Evolutionary conservation across 2,888 invertebrate genomes (phyloP).

Genomic region (Chrysina gloriosa): DNA sequence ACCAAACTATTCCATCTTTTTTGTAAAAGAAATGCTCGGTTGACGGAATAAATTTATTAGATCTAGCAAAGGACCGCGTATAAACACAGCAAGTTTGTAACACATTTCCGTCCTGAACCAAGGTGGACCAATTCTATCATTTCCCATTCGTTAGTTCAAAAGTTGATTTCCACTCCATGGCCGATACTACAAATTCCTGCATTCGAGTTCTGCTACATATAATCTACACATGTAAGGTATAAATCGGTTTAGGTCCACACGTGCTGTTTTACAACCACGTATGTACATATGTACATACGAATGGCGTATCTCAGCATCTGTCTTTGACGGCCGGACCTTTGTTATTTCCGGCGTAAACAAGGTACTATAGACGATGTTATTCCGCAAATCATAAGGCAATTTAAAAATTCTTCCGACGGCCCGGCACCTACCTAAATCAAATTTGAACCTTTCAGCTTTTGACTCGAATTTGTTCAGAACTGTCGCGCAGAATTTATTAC

Average conservation of each 20-base stretch:
- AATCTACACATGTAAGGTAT: background rate
- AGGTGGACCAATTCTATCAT: too few species aligned
- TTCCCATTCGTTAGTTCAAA: too few species aligned
- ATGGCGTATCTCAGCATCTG: conserved; percentile 6
- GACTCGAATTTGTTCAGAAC: conserved; percentile 8
- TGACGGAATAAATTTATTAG: too few species aligned
- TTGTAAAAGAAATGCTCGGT: too few species aligned
- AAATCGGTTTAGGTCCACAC: conserved; percentile 12
- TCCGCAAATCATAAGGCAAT: conserved; percentile 8
- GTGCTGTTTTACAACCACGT: background rate
- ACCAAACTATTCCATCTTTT: too few species aligned
- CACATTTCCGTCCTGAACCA: too few species aligned
- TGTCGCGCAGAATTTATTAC: conserved; percentile 16
- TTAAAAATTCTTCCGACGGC: conserved; percentile 2
- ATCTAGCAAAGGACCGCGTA: too few species aligned
- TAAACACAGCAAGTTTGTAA: too few species aligned
- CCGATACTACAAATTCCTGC: too few species aligned
- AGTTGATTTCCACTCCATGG: too few species aligned
- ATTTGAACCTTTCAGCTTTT: conserved; percentile 20
- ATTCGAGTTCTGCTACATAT: too few species aligned
- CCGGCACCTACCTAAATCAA: conserved; percentile 17
- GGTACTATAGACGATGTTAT: background rate
- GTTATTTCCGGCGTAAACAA: conserved; percentile 17
- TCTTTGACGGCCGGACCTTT: conserved; percentile 18
- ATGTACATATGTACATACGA: too few species aligned